Conservation (phyloP, 92 coral and sea anemone species). For the Micromussa lordhowensis region DNA sequence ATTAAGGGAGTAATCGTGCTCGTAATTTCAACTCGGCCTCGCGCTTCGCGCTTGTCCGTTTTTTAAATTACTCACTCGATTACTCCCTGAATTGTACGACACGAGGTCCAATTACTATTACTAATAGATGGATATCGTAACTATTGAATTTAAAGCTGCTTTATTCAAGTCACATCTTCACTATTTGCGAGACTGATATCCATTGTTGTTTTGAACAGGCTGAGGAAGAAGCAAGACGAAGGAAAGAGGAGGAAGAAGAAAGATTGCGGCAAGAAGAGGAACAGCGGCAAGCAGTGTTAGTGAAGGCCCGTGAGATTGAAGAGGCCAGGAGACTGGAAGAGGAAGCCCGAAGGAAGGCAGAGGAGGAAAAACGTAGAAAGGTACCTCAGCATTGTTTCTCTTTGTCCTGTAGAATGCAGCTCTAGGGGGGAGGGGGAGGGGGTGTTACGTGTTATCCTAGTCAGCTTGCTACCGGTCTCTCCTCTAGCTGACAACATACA, state of each 20-base stretch:
- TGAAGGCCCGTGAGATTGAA: constrained; percentile 88
- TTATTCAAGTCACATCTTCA: too few species aligned
- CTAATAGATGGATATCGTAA: too few species aligned
- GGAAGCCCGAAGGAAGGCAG: constrained; percentile 82
- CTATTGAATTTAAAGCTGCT: not conserved
- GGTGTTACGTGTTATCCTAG: not conserved
- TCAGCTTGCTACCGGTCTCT: too few species aligned
- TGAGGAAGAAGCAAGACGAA: constrained; percentile 88
- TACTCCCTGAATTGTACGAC: too few species aligned
- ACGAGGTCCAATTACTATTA: too few species aligned
- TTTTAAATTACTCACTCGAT: too few species aligned
- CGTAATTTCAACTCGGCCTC: too few species aligned
- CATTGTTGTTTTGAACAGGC: constrained; percentile 62
- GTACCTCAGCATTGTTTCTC: constrained; percentile 19
- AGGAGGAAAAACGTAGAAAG: constrained; percentile 75
- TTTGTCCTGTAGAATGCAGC: not conserved
- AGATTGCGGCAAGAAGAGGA: constrained; percentile 88
- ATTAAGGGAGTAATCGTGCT: too few species aligned
- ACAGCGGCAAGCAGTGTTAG: constrained; percentile 81
- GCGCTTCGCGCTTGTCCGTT: too few species aligned
- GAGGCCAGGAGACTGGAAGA: constrained; percentile 90
- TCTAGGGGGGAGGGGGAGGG: too few species aligned
- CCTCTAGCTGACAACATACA: too few species aligned
- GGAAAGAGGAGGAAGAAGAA: constrained; percentile 87
- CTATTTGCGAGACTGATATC: not conserved